These are phyloP conservation scores for Cheilinus undulatus DNA, from an alignment of 2,113 vertebrate genomes.

Conservation along the genomic window DNA sequence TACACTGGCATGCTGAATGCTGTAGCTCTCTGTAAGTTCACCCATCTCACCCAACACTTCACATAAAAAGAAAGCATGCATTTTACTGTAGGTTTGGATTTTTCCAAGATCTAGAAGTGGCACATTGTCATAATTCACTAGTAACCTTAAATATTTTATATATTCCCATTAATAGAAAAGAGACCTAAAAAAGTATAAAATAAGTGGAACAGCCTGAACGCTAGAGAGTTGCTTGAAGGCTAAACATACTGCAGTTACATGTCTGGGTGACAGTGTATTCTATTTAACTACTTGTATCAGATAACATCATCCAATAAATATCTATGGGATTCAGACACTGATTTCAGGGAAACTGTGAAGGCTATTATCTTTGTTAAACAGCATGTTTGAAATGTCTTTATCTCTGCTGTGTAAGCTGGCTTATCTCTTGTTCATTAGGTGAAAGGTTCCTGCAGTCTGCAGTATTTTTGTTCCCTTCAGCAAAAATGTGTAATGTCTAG, in stretches of 20 bases:
- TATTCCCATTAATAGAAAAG: too few species aligned
- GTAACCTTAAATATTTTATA: too few species aligned
- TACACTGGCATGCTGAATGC: slow-evolving; percentile 97
- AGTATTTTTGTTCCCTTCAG: slow-evolving; percentile 30
- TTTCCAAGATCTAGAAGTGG: neutral
- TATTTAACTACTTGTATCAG: neutral
- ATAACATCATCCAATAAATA: slow-evolving; percentile 30
- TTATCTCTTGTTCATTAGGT: slow-evolving; percentile 40
- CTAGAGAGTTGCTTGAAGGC: neutral
- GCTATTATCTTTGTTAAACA: slow-evolving; percentile 18
- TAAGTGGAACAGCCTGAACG: too few species aligned
- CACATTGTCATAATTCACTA: neutral
- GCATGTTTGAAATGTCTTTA: slow-evolving; percentile 17
- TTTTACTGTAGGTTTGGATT: neutral
- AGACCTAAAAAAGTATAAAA: too few species aligned
- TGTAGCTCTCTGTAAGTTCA: slow-evolving; percentile 91
- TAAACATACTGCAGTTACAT: neutral
- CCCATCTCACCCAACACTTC: neutral
- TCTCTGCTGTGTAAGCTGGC: slow-evolving; percentile 9
- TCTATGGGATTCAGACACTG: neutral
- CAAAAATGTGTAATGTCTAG: slow-evolving; percentile 13
- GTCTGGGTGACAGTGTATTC: neutral
- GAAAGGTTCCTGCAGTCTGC: slow-evolving; percentile 14
- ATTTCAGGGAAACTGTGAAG: slow-evolving; percentile 7
- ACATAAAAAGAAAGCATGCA: neutral